phyloP scores from a whole-genome alignment of 2,888 invertebrate genomes.

The Villa cingulata region DNA sequence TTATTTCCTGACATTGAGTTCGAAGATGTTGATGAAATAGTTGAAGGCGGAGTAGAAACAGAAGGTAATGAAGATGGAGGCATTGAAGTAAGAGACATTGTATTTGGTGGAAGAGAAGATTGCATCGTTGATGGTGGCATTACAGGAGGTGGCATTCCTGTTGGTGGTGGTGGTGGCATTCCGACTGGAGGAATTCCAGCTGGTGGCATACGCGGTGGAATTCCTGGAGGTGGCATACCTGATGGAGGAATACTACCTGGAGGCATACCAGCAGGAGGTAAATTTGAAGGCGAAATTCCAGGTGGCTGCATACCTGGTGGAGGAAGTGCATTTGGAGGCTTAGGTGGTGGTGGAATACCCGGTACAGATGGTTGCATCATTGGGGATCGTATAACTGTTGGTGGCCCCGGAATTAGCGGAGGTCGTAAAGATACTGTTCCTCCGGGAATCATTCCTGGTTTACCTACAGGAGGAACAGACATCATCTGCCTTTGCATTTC shows the following conservation, averaged over 20 bases:
- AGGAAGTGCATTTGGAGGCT: conserved; percentile 8
- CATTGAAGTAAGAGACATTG: not conserved
- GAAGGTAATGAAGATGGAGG: not conserved
- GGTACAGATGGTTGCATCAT: conserved; percentile 5
- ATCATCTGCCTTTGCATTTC: conserved; percentile 25
- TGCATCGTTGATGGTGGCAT: not conserved
- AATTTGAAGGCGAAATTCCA: not conserved
- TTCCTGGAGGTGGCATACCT: conserved; percentile 3
- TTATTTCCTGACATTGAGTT: not conserved
- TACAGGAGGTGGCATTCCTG: conserved; percentile 1
- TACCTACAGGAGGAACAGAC: conserved; percentile 18
- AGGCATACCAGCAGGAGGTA: conserved; percentile 22
- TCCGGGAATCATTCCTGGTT: conserved; percentile 1
- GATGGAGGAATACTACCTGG: not conserved
- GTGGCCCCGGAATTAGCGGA: conserved; percentile 12
- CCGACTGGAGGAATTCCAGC: conserved; percentile 4
- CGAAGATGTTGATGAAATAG: conserved; percentile 33
- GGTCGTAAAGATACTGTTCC: conserved; percentile 1
- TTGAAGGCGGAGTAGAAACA: conserved; percentile 33
- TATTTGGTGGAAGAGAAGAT: not conserved
- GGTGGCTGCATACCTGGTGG: conserved; percentile 1
- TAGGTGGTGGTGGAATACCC: conserved; percentile 9
- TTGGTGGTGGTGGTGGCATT: conserved; percentile 11
- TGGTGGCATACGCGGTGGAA: conserved; percentile 10
- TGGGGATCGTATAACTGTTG: conserved; percentile 3